Evolutionary conservation across 2,888 invertebrate genomes (phyloP), one percentile per base, ranked within the genome.

Genomic region (Cyclophora punctaria): DNA sequence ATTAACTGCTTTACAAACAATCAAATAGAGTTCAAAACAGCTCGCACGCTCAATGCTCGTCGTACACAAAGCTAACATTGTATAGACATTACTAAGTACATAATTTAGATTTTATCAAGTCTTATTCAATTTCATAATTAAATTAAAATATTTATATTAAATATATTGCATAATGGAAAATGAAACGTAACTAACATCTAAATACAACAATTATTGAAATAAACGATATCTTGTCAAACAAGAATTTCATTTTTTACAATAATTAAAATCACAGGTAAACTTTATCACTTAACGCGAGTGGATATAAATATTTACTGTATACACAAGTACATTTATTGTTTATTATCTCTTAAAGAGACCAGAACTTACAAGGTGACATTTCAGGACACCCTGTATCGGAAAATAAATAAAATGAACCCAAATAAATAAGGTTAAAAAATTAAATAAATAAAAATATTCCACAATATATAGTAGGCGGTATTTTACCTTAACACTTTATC

Each of bases 251-350:
- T 58, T 73, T 74, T 74, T 73, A 80, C 69, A 72, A 74, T 74
- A 77, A 56, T 61, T 47, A 61, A 79, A 86, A 87, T 86, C 86
- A 86, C 86, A 86, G 83, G 80, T 84, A 81, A 78, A 69, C 78
- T 69, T 78, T 81, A 84, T 73, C 68, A 77, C 82, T 84, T 84
- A 71, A 75, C 69, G 75, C 63, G 47, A 53, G 51, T 50, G 54
- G 56, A 69, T 73, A 64, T 66, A 64, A 62, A 63, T 65, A 57
- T 54, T 47, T 46, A 46, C 4, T 37, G 37, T 37, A 37, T 37
- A 37, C 37, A 37, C 37, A 50, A 49, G 51, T 53, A 51, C 48
- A 50, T 51, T 62, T 52, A 52, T 52, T 50, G 58, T 59, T 59
- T 51, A 55, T 52, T 55, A 58, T 63, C 75, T 75, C 75, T 75